Percentiles rank a stretch among this genome's conserved stretches.
Conservation (phyloP, 64 coral and sea anemone genomes). For the Pachyseris speciosa region DNA sequence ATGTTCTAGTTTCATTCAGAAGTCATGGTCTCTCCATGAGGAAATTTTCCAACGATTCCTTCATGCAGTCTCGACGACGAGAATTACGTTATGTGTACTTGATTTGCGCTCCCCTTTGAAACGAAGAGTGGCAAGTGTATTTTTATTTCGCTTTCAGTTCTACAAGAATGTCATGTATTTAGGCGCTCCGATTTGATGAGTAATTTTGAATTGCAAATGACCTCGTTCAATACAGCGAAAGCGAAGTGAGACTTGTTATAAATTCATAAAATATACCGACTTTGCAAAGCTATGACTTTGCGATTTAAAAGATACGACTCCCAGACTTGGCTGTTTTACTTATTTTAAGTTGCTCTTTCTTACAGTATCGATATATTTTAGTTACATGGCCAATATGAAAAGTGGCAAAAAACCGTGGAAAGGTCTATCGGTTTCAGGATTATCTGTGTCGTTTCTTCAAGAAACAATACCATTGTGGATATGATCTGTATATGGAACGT, state of each 20-base stretch:
- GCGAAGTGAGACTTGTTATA: neutral
- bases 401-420: neutral
- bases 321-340: no score
- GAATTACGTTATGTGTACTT: neutral
- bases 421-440: no score
- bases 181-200: neutral
- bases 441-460: no score
- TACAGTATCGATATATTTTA: neutral
- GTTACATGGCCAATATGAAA: no score
- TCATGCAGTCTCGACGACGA: neutral
- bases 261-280: neutral
- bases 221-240: neutral
- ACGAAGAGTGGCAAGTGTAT: neutral
- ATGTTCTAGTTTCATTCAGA: neutral
- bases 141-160: neutral
- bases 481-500: no score
- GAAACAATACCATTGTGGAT: no score
- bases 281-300: no score
- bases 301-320: no score
- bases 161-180: neutral
- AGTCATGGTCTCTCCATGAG: neutral
- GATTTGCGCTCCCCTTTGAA: neutral
- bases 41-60: neutral
- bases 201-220: neutral
- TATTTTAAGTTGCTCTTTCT: no score